Evolutionary conservation across 2,888 invertebrate species (phyloP).

Genomic region (Ectemnius cavifrons): DNA sequence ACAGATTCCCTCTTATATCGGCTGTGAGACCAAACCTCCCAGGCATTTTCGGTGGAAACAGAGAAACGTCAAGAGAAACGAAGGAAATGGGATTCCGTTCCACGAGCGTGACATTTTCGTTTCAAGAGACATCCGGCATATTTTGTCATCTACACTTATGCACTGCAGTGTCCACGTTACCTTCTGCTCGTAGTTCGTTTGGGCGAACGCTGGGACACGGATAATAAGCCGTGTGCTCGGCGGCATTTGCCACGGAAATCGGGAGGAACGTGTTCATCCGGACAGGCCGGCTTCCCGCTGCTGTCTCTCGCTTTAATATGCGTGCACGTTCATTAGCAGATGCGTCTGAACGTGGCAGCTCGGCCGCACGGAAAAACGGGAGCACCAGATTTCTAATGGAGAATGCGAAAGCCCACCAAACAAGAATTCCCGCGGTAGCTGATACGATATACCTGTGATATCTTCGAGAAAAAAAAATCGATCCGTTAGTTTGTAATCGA

Average conservation of each 20-base stretch:
- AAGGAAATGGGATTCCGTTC: not conserved
- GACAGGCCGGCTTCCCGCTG: not conserved
- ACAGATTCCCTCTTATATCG: conserved; percentile 1
- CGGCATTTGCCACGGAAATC: conserved; percentile 1
- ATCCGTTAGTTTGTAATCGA: too few relatives aligned
- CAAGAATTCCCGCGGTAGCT: not conserved
- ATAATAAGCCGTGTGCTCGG: not conserved
- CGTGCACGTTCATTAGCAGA: conserved; percentile 4
- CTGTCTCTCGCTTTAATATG: conserved; percentile 6
- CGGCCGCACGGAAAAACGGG: not conserved
- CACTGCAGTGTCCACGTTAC: not conserved
- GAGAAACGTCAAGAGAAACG: not conserved
- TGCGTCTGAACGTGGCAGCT: conserved; percentile 1
- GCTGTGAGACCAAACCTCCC: not conserved
- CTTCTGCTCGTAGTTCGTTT: not conserved
- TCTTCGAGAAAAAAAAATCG: too few relatives aligned
- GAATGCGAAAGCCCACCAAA: not conserved
- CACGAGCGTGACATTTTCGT: not conserved
- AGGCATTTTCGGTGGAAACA: not conserved
- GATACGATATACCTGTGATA: too few relatives aligned
- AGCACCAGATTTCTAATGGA: conserved; percentile 1
- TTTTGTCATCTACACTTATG: conserved; percentile 4
- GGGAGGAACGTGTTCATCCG: conserved; percentile 1
- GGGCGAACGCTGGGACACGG: not conserved
- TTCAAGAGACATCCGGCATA: not conserved